Evolutionary conservation across 2,113 vertebrate species (phyloP).

Genomic region (Pseudorhombus dupliciocellatus): DNA sequence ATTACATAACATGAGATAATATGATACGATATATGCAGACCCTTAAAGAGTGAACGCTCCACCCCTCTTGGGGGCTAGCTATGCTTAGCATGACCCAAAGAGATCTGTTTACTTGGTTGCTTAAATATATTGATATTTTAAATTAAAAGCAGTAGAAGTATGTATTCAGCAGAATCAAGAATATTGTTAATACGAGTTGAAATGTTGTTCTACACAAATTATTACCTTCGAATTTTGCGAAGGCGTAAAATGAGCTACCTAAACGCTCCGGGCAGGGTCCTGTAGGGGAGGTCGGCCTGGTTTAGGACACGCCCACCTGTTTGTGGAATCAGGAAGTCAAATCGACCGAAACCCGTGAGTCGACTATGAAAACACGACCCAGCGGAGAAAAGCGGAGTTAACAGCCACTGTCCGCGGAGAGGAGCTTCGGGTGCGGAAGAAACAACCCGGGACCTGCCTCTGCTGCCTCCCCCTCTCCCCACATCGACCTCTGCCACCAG

Average conservation of each 20-base stretch:
- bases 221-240: not conserved
- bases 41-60: too few relatives aligned
- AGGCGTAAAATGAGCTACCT: constrained; percentile 25
- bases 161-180: not conserved
- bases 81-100: too few relatives aligned
- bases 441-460: too few relatives aligned
- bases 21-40: too few relatives aligned
- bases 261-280: accelerated
- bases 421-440: not conserved
- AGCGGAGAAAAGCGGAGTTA: not conserved
- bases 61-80: too few relatives aligned
- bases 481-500: not conserved
- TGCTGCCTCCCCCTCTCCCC: too few relatives aligned
- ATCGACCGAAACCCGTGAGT: constrained; percentile 1
- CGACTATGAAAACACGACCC: constrained; percentile 11
- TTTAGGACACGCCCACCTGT: constrained; percentile 17
- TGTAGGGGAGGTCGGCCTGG: constrained; percentile 2
- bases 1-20: not conserved
- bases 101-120: too few relatives aligned
- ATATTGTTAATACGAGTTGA: not conserved
- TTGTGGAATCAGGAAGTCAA: constrained; percentile 51
- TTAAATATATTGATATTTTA: too few relatives aligned
- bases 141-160: not conserved
- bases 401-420: not conserved
- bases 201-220: not conserved